Evolutionary conservation across 2,113 vertebrate species (phyloP), one percentile per base, ranked within the genome.

Genomic region (Xenopus laevis): DNA sequence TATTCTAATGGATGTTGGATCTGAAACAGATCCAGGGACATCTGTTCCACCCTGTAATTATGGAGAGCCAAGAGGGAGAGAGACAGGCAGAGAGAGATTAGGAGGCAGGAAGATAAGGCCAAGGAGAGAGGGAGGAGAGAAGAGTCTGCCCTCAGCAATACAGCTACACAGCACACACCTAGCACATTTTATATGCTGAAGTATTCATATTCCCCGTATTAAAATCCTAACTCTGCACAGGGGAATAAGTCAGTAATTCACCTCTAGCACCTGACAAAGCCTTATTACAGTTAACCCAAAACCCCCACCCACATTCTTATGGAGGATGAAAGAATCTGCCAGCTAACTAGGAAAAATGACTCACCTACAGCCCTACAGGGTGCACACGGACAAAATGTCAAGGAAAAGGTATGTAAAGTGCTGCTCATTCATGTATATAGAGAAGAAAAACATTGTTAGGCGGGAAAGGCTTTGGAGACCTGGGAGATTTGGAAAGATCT

Each of bases 1-100:
- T 75, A 75, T 75, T 75, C 73, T 75, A 75, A 75, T 75, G 73
- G 73, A 75, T 75, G 73, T 45, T 75, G 73, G 73, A 75, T 75
- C 73, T 75, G 73, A 75, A 75, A 75, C 73, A 62, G 73, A 75
- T 75, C 73, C 73, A 75, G 73, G 73, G 73, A 75, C 73, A 75
- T 13, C 46, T 47, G 47, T 75, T 75, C 73, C 73, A 75, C 73
- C 73, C 73, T 75, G 65, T 75, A 75, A 75, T 75, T 75, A 75
- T 68, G 73, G 73, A 75, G 58, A 75, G 73, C 73, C 73, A 75
- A 68, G 73, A 75, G 73, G 73, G 73, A 75, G 66, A 69, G 17
- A 75, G 65, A 75, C 63, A 64, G 64, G 65, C 55, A 64, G 30
- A 64, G 30, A 61, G 58, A 75, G 65, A 75, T 75, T 75, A 75